A percentile compares a stretch with the other conserved stretches of the same genome.
These are phyloP conservation scores for Antedon mediterranea DNA, from an alignment of 53 echinoderm and acorn worm species.

Conservation along the genomic window DNA sequence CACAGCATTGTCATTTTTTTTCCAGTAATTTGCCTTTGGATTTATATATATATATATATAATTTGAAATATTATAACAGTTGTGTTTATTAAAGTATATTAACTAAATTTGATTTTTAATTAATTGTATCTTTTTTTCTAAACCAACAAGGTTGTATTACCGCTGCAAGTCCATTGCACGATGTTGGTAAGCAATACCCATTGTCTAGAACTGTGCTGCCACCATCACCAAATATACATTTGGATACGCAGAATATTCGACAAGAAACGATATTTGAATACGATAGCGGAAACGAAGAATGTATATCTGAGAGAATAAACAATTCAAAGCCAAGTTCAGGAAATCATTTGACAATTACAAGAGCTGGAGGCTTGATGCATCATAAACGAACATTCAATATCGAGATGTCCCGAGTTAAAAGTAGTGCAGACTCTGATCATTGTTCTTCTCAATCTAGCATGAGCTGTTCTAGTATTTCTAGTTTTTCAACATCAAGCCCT, in stretches of 20 bases:
- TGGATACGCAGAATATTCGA: background rate
- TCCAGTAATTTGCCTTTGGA: no score
- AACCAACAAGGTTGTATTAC: slow-evolving; percentile 54
- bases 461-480: slow-evolving; percentile 44
- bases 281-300: slow-evolving; percentile 22
- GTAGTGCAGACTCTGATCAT: slow-evolving; percentile 74
- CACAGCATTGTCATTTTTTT: no score
- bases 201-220: slow-evolving; percentile 31
- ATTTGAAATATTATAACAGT: background rate
- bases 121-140: no score
- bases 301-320: background rate
- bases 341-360: background rate
- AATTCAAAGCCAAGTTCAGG: background rate
- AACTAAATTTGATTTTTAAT: no score
- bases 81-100: no score
- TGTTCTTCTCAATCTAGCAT: slow-evolving; percentile 55
- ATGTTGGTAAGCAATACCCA: slow-evolving; percentile 27
- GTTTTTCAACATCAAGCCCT: slow-evolving; percentile 75
- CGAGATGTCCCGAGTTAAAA: slow-evolving; percentile 51
- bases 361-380: slow-evolving; percentile 7
- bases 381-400: slow-evolving; percentile 40
- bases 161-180: slow-evolving; percentile 52
- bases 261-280: slow-evolving; percentile 56
- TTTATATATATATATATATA: no score
- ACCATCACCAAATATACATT: slow-evolving; percentile 16